Evolutionary conservation across 2,888 invertebrate genomes (phyloP).

Genomic region (Ornithoptera priamus): DNA sequence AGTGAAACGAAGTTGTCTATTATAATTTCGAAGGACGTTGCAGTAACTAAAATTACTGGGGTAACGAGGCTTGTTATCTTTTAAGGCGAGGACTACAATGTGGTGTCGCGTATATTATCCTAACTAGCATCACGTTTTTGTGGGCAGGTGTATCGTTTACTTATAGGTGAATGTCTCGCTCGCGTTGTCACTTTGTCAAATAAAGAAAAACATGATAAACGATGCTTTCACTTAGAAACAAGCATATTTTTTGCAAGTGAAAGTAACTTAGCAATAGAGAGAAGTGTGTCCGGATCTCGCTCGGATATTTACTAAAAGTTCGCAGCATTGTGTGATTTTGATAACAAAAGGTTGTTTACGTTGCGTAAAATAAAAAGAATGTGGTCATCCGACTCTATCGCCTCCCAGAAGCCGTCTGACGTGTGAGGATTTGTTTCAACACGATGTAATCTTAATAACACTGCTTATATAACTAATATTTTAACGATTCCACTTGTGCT

Average conservation of each 20-base stretch:
- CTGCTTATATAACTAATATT: slow-evolving; percentile 4
- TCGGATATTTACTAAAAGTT: slow-evolving; percentile 1
- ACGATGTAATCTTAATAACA: background rate
- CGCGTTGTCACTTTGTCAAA: too few species aligned
- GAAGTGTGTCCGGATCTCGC: background rate
- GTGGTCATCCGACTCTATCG: background rate
- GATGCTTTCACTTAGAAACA: background rate
- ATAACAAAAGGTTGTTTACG: slow-evolving; percentile 4
- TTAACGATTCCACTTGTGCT: background rate
- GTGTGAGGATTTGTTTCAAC: slow-evolving; percentile 6
- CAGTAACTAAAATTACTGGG: too few species aligned
- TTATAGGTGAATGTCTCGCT: too few species aligned
- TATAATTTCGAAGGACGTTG: too few species aligned
- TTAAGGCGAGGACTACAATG: too few species aligned
- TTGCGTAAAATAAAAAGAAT: background rate
- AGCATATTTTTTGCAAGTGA: background rate
- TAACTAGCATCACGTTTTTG: too few species aligned
- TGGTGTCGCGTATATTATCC: too few species aligned
- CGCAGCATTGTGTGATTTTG: slow-evolving; percentile 13
- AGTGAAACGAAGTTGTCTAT: too few species aligned
- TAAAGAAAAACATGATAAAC: too few species aligned
- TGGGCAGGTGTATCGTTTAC: too few species aligned
- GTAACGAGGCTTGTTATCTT: too few species aligned
- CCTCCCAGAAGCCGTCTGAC: slow-evolving; percentile 5
- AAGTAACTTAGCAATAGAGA: background rate